Percentiles rank a stretch among this genome's conserved stretches.
phyloP scores from a whole-genome alignment of 2,113 vertebrate genomes.

The Phocoena sinus region DNA sequence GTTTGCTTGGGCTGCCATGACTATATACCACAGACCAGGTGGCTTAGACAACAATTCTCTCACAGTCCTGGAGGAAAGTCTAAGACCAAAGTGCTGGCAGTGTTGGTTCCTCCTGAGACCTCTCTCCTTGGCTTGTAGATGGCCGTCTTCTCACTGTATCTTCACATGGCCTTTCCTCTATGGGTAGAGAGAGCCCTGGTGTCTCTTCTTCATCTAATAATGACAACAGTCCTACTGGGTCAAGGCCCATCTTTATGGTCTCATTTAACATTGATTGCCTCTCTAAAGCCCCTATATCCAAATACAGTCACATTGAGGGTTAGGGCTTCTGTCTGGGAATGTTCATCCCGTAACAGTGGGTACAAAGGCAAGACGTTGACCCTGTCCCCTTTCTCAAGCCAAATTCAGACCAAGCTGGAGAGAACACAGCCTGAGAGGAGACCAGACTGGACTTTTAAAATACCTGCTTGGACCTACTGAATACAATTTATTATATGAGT shows the following conservation, averaged over 20 bases:
- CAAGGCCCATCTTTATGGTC: neutral
- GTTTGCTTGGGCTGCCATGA: too few species aligned
- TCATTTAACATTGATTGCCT: neutral
- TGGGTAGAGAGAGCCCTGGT: neutral
- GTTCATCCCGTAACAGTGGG: neutral
- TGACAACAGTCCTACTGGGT: neutral
- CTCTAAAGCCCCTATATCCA: neutral
- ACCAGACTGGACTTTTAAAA: neutral
- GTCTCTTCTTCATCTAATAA: neutral
- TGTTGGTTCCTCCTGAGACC: neutral
- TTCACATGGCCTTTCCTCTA: neutral
- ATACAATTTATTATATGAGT: too few species aligned
- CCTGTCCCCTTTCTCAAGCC: neutral
- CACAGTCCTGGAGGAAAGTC: too few species aligned
- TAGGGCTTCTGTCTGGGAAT: neutral
- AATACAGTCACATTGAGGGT: neutral
- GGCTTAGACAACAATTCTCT: neutral
- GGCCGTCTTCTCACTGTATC: neutral
- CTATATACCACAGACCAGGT: neutral
- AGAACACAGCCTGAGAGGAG: neutral
- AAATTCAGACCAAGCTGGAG: neutral
- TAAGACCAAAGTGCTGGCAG: neutral
- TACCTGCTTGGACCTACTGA: neutral
- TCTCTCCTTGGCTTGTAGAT: neutral
- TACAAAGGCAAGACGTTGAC: neutral